Evolutionary conservation across 2,888 invertebrate genomes (phyloP), one percentile per base, ranked within the genome.

Genomic region (Eupithecia insigniata): DNA sequence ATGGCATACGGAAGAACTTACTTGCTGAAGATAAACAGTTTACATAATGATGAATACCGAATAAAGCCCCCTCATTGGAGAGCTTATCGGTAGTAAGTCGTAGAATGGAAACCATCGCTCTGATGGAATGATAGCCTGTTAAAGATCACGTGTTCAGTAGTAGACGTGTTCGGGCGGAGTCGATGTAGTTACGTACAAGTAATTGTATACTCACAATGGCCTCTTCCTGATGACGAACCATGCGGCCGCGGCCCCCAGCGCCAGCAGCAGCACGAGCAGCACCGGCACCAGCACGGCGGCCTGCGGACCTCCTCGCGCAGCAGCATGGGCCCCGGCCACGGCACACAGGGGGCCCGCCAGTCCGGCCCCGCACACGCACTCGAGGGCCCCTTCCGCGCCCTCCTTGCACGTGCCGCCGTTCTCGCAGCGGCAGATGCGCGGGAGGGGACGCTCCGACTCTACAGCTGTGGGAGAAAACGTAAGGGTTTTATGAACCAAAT

Each of bases 221-320:
- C 96, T 95, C 90, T 97, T 97, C 83, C 97, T 95, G 70, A 97
- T 95, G 87, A 98, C 96, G 91, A 97, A 96, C 95, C 97, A 97
- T 34, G 97, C 96, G 43, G 97, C 97, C 18, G 96, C 96, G 22
- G 96, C 97, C 26, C 95, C 96, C 61, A 96, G 94, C 72, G 96
- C 92, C 30, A 98, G 95, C 80, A 98, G 88, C 67, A 98, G 86
- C 74, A 97, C 95, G 34, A 98, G 96, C 86, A 98, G 95, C 81
- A 98, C 96, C 7, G 98, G 98, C 80, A 98, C 96, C 66, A 98
- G 95, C 73, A 98, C 96, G 14, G 97, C 97, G 0, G 97, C 96
- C 0, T 96, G 95, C 0, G 96, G 95, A 0, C 96, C 93, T 69
- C 83, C 85, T 74, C 86, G 96, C 95, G 0, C 96, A 93, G 70